phyloP scores from a whole-genome alignment of 2,888 invertebrate genomes.

The Abrostola triplasia region DNA sequence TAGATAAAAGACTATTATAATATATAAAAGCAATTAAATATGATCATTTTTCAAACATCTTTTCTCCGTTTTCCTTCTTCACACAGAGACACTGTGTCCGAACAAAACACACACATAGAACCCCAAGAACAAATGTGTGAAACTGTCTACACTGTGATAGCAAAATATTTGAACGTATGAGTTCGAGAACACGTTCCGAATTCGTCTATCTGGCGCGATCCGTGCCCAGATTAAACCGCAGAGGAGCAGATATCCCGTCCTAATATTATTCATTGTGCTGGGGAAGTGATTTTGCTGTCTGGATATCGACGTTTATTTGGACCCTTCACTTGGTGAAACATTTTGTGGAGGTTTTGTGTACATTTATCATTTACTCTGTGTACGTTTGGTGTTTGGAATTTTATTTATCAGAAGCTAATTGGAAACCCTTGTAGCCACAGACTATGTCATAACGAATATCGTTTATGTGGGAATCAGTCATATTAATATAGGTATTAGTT shows the following conservation, averaged over 20 bases:
- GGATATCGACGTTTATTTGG: neutral
- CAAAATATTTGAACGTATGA: slow-evolving; percentile 4
- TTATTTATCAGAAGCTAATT: no score
- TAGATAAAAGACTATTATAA: neutral
- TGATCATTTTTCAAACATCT: neutral
- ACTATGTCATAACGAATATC: no score
- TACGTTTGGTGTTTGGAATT: no score
- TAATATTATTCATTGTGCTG: slow-evolving; percentile 5
- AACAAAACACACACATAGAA: neutral
- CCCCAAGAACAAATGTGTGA: neutral
- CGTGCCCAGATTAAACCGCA: slow-evolving; percentile 6
- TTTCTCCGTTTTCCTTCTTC: neutral
- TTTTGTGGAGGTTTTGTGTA: neutral
- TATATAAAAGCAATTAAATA: neutral
- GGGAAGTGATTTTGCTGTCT: slow-evolving; percentile 1
- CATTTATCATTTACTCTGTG: no score
- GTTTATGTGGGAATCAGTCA: no score
- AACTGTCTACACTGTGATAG: slow-evolving; percentile 2
- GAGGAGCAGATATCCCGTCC: neutral
- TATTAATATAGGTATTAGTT: no score
- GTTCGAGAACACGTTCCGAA: slow-evolving; percentile 1
- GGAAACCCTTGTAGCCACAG: no score
- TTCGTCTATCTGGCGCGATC: slow-evolving; percentile 4
- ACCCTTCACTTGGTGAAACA: neutral
- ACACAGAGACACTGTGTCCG: neutral